Evolutionary conservation across 2,888 invertebrate species (phyloP), one percentile per base, ranked within the genome.

Genomic region (Lampropteryx suffumata): DNA sequence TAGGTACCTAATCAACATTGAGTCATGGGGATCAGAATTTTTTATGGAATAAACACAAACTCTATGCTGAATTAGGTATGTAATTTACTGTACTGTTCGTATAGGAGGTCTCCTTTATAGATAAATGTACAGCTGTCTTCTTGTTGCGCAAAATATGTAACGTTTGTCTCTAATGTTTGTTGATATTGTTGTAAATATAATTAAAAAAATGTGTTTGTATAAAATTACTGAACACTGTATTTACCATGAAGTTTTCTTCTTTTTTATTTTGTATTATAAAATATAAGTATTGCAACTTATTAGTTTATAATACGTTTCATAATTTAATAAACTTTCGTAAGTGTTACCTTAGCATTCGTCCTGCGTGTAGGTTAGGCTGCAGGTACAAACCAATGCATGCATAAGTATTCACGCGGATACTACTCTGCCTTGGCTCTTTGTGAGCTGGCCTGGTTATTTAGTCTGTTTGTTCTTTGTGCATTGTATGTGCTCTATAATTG

Each of bases 131-230:
- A 77, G 73, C 64, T 75, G 67, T 69, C 64, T 65, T 61, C 64
- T 58, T 75, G 79, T 80, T 78, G 69, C 55, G 55, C 50, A 42
- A 47, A 47, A 34, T 54, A 61, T 59, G 50, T 58, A 48, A 55
- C 35, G 47, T 55, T 59, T 50, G 50, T 54, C 43, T 53, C 50
- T 42, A 54, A 44, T 53, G 51, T 75, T 76, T 82, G 84, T 86
- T 87, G 73, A 80, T 78, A 80, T 79, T 79, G 74, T 76, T 87
- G 86, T 88, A 88, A 81, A 85, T 87, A 85, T 68, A 72, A 62
- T 75, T 76, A 76, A 34, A n/a, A n/a, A 49, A 52, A 56, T 50
- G 51, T 55, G 49, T 55, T 37, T 50, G 51, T 57, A 47, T 55
- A 57, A 57, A 59, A 55, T 36, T 24, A 50, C 32, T 53, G 53